Evolutionary conservation across 2,113 vertebrate genomes (phyloP).

Genomic region (Pangasianodon gigas): DNA sequence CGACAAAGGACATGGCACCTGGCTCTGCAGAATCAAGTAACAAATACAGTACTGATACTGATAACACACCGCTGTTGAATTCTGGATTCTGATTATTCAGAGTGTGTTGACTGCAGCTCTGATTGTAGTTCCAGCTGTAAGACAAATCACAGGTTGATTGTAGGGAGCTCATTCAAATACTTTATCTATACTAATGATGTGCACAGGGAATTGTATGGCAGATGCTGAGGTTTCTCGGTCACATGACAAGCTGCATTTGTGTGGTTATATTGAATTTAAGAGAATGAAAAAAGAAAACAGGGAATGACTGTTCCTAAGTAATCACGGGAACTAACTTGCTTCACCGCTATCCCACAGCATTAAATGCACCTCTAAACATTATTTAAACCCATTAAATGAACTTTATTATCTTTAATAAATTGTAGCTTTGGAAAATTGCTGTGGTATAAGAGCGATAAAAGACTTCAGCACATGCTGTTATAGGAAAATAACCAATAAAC

Average conservation of each 20-base stretch:
- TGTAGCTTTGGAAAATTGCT: not conserved
- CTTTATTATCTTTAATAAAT: not conserved
- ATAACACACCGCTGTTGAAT: not conserved
- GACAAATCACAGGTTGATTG: not conserved
- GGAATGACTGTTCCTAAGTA: not conserved
- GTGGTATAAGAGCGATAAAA: not conserved
- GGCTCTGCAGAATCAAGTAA: conserved; percentile 96
- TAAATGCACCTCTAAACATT: not conserved
- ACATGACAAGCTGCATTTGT: not conserved
- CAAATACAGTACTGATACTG: conserved; percentile 6
- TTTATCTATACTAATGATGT: not conserved
- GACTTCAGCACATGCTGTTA: not conserved
- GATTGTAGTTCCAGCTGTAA: not conserved
- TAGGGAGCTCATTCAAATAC: not conserved
- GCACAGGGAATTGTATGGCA: too few species aligned
- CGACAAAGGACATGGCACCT: conserved; percentile 87
- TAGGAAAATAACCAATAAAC: not conserved
- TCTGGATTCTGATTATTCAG: not conserved
- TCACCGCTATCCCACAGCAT: not conserved
- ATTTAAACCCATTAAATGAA: not conserved
- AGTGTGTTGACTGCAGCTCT: not conserved
- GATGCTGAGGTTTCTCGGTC: not conserved
- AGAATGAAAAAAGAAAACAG: not conserved
- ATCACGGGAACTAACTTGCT: not conserved
- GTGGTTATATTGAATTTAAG: not conserved